Base-by-base conservation (phyloP, 1,140 invertebrate species). In the Venturia canescens region DNA sequence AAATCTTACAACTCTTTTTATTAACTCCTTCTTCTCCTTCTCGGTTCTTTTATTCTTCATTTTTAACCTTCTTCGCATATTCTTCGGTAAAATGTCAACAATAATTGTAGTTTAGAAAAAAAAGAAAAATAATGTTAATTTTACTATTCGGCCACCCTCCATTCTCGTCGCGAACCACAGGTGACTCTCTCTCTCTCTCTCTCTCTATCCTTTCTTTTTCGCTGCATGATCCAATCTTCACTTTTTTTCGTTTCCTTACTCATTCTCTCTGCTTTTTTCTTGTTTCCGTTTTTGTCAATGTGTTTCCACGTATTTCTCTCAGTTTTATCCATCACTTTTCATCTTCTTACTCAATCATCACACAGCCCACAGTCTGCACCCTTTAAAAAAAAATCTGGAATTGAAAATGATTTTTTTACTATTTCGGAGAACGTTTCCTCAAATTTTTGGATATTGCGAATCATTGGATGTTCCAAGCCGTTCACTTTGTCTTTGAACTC, bases 111-210 rank as follows among this genome's bases (percentile, higher is more conserved):
- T 76, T 80, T 67, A 78, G 77, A 75, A 66, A 72, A 80, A 83
- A 67, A 81, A 78, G 34, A 38, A 74, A 50, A 74, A 48, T 44
- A 75, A 75, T 50, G 27, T 60, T 63, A 23, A 75, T 72, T 44
- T 72, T 60, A 70, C 26, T 74, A 82, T 78, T 44, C 63, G 48
- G 44, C 48, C 48, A 71, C 57, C 85, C 89, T 88, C 38, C 86
- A 90, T 90, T 83, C 83, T 82, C 89, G 85, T 90, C 85, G 87
- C 89, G 89, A 91, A 91, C 88, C 88, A 83, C 85, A 90, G 84
- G 86, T 87, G 86, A 86, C 38, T 48, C 53, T 18, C 53, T 57
- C 15, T 34, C 31, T 34, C 31, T 34, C 3, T 34, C 50, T 15
- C 50, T 53, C 50, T 16, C n/a, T n/a, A 3, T 21, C 53, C n/a